Conservation (phyloP, 2,113 vertebrate species). For the Aspidoscelis tigris region DNA sequence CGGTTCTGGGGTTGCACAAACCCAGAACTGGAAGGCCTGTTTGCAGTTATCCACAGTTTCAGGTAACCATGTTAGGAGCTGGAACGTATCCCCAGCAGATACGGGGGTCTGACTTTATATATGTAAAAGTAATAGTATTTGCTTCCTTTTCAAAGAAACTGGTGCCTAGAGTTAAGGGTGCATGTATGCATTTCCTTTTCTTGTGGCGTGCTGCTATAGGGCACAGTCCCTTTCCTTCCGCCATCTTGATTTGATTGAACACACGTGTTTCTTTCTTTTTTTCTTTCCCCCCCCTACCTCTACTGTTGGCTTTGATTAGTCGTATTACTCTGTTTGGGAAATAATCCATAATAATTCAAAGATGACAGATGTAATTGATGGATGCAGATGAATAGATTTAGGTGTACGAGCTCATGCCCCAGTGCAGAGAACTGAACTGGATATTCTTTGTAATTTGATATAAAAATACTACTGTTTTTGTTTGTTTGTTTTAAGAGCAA, state of each 20-base stretch:
- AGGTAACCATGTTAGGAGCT: no score
- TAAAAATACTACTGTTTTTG: not conserved
- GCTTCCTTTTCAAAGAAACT: not conserved
- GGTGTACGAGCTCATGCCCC: not conserved
- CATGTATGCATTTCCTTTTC: not conserved
- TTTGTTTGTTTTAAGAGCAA: not conserved
- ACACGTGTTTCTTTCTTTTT: not conserved
- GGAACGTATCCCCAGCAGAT: no score
- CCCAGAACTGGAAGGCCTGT: no score
- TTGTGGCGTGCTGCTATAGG: not conserved
- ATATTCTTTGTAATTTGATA: not conserved
- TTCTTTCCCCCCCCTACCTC: not conserved
- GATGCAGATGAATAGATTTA: not conserved
- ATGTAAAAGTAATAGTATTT: not conserved
- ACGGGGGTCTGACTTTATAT: no score
- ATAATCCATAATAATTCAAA: not conserved
- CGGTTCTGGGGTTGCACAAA: no score
- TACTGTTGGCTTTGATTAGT: not conserved
- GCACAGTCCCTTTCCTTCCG: not conserved
- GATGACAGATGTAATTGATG: not conserved
- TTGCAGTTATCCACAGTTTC: no score
- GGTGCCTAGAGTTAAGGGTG: not conserved
- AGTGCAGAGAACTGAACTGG: not conserved
- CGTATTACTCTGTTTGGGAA: not conserved
- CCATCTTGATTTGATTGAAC: constrained; percentile 11